Conservation (phyloP, 1,140 invertebrate species). For the Gonioctena quinquepunctata region DNA sequence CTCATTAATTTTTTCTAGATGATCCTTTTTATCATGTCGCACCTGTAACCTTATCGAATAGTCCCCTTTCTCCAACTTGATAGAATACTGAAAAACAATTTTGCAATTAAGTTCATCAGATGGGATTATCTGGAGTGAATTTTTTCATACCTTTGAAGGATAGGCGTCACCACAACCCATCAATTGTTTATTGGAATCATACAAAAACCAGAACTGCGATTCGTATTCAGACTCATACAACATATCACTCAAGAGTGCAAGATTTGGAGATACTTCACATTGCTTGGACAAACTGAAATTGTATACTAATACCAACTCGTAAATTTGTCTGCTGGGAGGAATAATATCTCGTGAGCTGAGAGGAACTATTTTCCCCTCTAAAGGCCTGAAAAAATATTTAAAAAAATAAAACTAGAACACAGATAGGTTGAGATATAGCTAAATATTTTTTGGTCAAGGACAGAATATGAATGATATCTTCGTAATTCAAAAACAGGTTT, state of each 20-base stretch:
- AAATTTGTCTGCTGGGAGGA: slow-evolving; percentile 84
- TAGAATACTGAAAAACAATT: slow-evolving; percentile 71
- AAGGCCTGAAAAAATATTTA: slow-evolving; percentile 66
- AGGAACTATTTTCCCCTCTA: slow-evolving; percentile 76
- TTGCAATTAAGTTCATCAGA: no score
- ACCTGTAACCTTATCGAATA: slow-evolving; percentile 85
- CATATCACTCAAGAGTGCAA: slow-evolving; percentile 79
- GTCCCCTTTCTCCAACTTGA: slow-evolving; percentile 95
- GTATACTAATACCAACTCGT: slow-evolving; percentile 86
- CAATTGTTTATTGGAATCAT: slow-evolving; percentile 89
- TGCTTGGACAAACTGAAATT: slow-evolving; percentile 81
- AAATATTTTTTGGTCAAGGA: no score
- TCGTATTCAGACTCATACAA: slow-evolving; percentile 95
- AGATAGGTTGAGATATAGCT: no score
- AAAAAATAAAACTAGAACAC: no score
- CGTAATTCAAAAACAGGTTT: no score
- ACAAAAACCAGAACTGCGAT: slow-evolving; percentile 95
- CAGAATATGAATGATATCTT: no score
- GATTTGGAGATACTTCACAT: slow-evolving; percentile 81
- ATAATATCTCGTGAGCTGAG: slow-evolving; percentile 81
- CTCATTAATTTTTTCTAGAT: slow-evolving; percentile 84
- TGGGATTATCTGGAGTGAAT: neutral
- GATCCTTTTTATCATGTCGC: slow-evolving; percentile 84
- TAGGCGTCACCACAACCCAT: slow-evolving; percentile 88
- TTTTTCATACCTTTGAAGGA: slow-evolving; percentile 70